Conservation (phyloP, 2,797 vertebrate genomes). For the Melopsittacus undulatus region DNA sequence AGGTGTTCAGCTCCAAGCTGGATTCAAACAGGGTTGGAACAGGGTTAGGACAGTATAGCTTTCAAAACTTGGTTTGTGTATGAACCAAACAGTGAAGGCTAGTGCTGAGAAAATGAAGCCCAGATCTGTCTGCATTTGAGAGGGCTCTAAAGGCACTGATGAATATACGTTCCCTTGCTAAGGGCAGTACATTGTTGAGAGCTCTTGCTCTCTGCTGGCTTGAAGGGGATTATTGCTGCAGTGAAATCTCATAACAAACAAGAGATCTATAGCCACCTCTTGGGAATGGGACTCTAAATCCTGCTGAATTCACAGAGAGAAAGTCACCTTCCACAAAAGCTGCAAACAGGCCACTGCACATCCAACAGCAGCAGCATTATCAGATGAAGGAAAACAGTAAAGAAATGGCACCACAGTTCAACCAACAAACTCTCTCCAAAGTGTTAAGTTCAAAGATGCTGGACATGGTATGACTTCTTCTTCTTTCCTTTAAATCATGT, state of each 20-base stretch:
- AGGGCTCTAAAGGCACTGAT: background rate
- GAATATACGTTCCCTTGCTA: background rate
- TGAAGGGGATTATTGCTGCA: constrained; percentile 1
- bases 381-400: background rate
- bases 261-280: constrained; percentile 19
- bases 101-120: background rate
- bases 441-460: background rate
- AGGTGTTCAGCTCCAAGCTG: background rate
- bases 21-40: background rate
- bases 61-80: background rate
- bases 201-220: background rate
- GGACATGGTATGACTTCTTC: background rate
- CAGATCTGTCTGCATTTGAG: background rate
- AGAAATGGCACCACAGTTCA: background rate
- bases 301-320: constrained; percentile 20
- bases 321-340: constrained; percentile 47
- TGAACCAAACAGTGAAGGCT: background rate
- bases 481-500: constrained; percentile 16
- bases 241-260: background rate
- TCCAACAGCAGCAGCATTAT: background rate
- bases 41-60: background rate
- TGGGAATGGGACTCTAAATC: constrained; percentile 27
- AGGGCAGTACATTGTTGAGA: background rate
- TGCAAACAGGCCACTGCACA: background rate
- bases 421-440: background rate